Conservation (phyloP, 2,113 vertebrate genomes). For the Lipotes vexillifer region DNA sequence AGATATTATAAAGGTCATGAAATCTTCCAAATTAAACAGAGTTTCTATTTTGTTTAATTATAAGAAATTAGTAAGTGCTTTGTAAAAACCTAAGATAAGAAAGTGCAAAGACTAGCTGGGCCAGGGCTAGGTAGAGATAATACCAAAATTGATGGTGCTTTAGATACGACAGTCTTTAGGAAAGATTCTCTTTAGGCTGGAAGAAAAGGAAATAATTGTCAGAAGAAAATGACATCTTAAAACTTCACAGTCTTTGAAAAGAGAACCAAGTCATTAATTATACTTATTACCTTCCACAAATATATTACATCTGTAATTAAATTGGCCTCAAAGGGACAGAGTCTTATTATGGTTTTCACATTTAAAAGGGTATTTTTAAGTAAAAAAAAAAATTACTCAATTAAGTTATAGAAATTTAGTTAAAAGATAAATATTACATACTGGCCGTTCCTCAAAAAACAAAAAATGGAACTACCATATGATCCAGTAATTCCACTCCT, state of each 20-base stretch:
- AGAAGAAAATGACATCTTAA: background rate
- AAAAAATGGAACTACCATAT: no score
- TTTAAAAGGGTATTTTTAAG: background rate
- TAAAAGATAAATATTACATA: background rate
- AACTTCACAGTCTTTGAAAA: background rate
- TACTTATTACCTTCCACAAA: background rate
- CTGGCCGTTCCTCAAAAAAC: no score
- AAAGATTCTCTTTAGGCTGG: background rate
- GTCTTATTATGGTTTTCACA: background rate
- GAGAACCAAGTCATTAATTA: background rate
- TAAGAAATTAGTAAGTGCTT: background rate
- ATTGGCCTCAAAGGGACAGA: background rate
- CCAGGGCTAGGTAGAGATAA: background rate
- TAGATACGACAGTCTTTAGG: background rate
- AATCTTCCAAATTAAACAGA: background rate
- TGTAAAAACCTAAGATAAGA: background rate
- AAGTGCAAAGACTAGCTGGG: background rate
- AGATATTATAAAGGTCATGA: background rate
- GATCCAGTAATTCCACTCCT: no score
- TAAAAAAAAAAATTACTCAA: background rate
- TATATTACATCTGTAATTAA: background rate
- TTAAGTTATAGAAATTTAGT: background rate
- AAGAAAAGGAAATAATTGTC: background rate
- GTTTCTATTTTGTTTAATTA: background rate
- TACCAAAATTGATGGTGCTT: background rate